These are phyloP conservation scores for Galagoides demidoff DNA, from an alignment of 2,797 vertebrate genomes.

Conservation along the genomic window DNA sequence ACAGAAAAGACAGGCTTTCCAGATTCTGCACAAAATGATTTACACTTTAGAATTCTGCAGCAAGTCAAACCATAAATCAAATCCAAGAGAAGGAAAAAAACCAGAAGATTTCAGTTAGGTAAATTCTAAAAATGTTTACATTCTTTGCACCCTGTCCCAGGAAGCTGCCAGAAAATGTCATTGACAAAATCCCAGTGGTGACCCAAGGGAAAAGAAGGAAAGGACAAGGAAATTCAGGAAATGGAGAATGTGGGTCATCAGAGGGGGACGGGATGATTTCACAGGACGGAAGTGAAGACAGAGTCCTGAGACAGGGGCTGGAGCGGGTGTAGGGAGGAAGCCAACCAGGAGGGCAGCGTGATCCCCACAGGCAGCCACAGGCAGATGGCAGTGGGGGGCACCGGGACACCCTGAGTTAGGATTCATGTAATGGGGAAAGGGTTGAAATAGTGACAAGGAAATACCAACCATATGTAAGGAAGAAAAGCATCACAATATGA, in stretches of 20 bases:
- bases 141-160: neutral
- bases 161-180: neutral
- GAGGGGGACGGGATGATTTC: no score
- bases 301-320: accelerated
- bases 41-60: neutral
- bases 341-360: no score
- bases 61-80: neutral
- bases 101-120: neutral
- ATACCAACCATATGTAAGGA: neutral
- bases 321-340: no score
- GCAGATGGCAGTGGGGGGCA: accelerated
- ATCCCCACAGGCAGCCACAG: no score
- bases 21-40: neutral
- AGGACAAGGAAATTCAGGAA: neutral
- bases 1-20: neutral
- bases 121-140: neutral
- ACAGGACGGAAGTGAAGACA: no score
- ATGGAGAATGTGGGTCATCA: accelerated
- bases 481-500: neutral
- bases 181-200: neutral
- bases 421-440: accelerated
- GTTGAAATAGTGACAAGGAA: neutral
- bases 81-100: neutral
- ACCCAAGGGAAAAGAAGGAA: neutral
- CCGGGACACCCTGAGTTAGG: no score